These are phyloP conservation scores for Callinectes sapidus DNA, from an alignment of 2,888 invertebrate genomes.

Conservation along the genomic window DNA sequence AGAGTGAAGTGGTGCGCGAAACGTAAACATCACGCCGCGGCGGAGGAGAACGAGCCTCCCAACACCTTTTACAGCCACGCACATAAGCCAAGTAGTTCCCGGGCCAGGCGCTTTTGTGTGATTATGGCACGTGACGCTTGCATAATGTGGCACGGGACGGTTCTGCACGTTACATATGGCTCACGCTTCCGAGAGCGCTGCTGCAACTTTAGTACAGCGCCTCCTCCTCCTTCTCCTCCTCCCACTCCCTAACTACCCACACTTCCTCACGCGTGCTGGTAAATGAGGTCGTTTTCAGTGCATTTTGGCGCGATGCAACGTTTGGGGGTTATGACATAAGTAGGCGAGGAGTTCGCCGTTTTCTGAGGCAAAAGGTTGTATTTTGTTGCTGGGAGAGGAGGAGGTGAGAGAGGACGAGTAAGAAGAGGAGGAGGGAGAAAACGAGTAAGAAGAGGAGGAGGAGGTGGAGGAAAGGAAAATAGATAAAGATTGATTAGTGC, in stretches of 20 bases:
- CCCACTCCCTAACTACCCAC: not conserved
- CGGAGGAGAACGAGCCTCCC: not conserved
- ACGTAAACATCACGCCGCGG: not conserved
- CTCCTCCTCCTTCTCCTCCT: not conserved
- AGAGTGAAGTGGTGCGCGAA: not conserved
- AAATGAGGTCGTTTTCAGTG: slow-evolving; percentile 15
- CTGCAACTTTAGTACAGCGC: not conserved
- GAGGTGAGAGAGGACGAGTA: not conserved
- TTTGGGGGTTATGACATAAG: not conserved
- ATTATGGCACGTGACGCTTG: not conserved
- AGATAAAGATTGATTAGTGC: not conserved
- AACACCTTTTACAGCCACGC: not conserved
- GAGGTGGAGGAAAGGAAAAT: not conserved
- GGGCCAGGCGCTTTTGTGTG: not conserved
- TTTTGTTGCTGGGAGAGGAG: not conserved
- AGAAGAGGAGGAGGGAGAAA: not conserved
- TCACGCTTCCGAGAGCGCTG: not conserved
- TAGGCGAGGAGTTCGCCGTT: not conserved
- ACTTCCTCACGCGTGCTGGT: not conserved
- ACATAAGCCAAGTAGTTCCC: not conserved
- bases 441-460: not conserved
- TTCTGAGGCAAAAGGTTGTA: not conserved
- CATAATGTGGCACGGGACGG: not conserved
- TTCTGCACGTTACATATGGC: not conserved
- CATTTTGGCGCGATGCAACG: slow-evolving; percentile 2